Percentiles rank a stretch among this genome's conserved stretches.
phyloP scores from a whole-genome alignment of 2,797 vertebrate species.

The Anas flavirostris region DNA sequence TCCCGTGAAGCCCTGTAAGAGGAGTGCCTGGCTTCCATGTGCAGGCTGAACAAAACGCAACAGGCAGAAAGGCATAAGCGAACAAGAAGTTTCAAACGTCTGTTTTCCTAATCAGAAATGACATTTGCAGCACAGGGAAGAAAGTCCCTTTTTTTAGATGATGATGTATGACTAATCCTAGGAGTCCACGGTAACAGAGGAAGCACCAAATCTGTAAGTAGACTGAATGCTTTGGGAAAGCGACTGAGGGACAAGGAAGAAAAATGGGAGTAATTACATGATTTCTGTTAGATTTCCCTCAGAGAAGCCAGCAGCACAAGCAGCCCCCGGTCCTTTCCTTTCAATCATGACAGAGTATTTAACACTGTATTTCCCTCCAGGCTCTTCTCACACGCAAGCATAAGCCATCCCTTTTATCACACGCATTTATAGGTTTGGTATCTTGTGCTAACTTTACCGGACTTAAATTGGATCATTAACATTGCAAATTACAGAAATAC shows the following conservation, averaged over 20 bases:
- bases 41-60: neutral
- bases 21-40: neutral
- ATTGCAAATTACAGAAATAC: constrained; percentile 58
- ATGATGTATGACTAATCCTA: constrained; percentile 7
- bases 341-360: constrained; percentile 10
- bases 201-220: neutral
- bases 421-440: neutral
- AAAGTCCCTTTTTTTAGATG: neutral
- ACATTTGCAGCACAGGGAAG: neutral
- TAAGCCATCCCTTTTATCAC: constrained; percentile 34
- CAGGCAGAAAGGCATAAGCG: neutral
- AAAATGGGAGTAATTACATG: constrained; percentile 12
- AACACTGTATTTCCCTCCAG: neutral
- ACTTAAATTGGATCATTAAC: constrained; percentile 63
- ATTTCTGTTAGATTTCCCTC: constrained; percentile 18
- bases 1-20: neutral
- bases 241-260: neutral
- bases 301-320: neutral
- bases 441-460: constrained; percentile 30
- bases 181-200: neutral
- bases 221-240: constrained; percentile 17
- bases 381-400: neutral
- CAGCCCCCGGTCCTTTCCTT: neutral
- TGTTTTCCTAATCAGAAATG: constrained; percentile 21
- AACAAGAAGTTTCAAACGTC: neutral